phyloP scores from a whole-genome alignment of 2,113 vertebrate species.

The Orycteropus afer region DNA sequence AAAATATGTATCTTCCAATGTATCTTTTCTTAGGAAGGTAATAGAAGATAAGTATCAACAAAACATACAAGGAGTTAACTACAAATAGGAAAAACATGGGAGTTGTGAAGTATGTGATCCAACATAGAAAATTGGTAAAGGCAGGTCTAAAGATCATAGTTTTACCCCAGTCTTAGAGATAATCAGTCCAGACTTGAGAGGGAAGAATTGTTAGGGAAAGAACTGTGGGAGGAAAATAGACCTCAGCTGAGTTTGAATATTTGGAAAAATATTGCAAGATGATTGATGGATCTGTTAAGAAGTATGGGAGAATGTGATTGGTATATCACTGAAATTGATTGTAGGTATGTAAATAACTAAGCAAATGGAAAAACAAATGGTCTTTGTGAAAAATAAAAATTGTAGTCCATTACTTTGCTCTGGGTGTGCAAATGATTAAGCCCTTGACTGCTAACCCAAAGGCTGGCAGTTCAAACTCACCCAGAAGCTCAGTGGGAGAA shows the following conservation, averaged over 20 bases:
- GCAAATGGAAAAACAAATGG: not conserved
- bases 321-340: not conserved
- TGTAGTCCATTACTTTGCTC: not conserved
- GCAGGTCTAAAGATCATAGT: not conserved
- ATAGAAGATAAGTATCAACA: not conserved
- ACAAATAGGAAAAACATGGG: not conserved
- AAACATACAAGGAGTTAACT: not conserved
- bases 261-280: not conserved
- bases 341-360: not conserved
- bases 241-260: not conserved
- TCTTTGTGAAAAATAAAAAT: slow-evolving; percentile 16
- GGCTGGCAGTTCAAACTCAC: too few relatives aligned
- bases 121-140: not conserved
- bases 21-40: not conserved
- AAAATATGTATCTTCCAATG: not conserved
- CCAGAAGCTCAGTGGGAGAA: too few relatives aligned
- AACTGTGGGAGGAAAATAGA: not conserved
- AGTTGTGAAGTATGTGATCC: not conserved
- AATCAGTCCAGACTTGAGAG: not conserved
- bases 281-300: not conserved
- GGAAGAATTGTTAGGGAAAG: not conserved
- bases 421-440: too few relatives aligned
- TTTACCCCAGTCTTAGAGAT: not conserved
- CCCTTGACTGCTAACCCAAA: too few relatives aligned
- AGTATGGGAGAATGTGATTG: not conserved